Conservation (phyloP, 2,113 vertebrate species). For the Rissa tridactyla region DNA sequence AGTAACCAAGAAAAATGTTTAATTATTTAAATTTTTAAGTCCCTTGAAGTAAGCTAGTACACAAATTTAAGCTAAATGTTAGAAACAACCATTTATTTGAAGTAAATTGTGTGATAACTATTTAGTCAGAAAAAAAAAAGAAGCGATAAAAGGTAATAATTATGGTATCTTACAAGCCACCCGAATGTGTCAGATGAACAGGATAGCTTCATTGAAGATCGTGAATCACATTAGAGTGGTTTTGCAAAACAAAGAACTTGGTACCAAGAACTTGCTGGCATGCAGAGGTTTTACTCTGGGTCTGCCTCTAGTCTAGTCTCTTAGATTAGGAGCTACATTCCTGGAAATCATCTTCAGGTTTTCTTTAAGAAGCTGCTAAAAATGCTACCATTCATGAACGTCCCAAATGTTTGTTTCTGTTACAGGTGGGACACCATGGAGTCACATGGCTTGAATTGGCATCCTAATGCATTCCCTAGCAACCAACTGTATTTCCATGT, state of each 20-base stretch:
- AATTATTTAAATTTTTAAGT: neutral
- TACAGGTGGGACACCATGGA: rapidly evolving
- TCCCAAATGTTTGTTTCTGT: neutral
- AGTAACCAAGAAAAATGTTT: neutral
- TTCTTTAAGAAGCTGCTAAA: neutral
- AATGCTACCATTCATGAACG: neutral
- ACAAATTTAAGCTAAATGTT: neutral
- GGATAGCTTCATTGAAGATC: neutral
- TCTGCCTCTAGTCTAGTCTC: neutral
- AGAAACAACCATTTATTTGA: neutral
- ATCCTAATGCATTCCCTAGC: neutral
- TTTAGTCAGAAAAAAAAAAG: neutral
- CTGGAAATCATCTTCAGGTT: neutral
- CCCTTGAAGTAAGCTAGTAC: neutral
- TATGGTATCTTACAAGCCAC: neutral
- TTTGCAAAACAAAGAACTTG: neutral
- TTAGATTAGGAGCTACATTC: neutral
- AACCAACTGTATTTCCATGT: neutral
- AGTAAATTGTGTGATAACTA: neutral
- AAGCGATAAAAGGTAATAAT: neutral
- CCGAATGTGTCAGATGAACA: neutral
- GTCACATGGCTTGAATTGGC: neutral
- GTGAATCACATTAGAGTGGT: neutral
- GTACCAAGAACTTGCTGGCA: neutral
- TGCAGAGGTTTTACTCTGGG: rapidly evolving